Base-by-base conservation (phyloP, 2,888 invertebrate species). In the Nymphalis urticae region DNA sequence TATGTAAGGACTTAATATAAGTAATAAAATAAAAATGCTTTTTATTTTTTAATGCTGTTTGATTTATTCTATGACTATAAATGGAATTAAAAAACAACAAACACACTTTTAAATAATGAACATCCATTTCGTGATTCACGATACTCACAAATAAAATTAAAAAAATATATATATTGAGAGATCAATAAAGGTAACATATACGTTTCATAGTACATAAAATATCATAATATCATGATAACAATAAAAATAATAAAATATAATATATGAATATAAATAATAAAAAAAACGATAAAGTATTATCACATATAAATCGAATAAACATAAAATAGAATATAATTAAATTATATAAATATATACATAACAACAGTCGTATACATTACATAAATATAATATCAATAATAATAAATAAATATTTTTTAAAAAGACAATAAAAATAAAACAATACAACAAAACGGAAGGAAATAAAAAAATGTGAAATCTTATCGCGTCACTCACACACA, bases 21-120 rank as follows among this genome's bases (percentile, higher is more conserved):
- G 17, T 48, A 54, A 48, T 27, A 19, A 58, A 73, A 71, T 53
- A 67, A 72, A 67, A 70, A 65, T 36, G n/a, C 27, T 62, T 48
- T 17, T 16, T 62, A 42, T 64, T 64, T 61, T 68, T 69, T 62
- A 70, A 74, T 79, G 75, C 73, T 71, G 72, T 78, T 79, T 77
- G 73, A 75, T 80, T 80, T 80, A 79, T 76, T 80, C 71, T 71
- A 75, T 76, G 76, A 72, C 78, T 77, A 75, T 67, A 74, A 71
- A 72, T 68, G 68, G 68, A 73, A 75, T 77, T 21, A 42, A 72
- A 68, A 27, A 32, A 32, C 27, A 32, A 79, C 82, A 79, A 72
- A 79, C 76, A 79, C 72, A 76, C 77, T 77, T 73, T 80, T 77
- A 81, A 75, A 76, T 79, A 78, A 76, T 69, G 73, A 72, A 69